Conservation (phyloP, 30 jellyfish, hydroid and myxozoan genomes). For the Clytia hemisphaerica region DNA sequence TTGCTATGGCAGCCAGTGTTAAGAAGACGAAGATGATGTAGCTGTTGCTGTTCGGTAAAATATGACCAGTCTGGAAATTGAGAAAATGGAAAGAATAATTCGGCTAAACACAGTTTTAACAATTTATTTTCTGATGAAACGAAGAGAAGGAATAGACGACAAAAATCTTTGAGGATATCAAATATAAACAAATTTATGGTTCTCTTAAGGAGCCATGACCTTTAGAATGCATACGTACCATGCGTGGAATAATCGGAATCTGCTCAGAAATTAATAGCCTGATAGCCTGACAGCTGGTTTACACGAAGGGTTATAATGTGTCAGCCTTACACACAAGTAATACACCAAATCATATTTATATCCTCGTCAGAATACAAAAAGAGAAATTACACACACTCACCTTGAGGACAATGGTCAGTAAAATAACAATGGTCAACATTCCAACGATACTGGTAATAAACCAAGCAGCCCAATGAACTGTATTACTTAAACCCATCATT, state of each 20-base stretch:
- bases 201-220: no score
- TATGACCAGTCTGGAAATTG: constrained; percentile 84
- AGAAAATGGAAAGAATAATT: background rate
- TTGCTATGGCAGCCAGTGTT: constrained; percentile 85
- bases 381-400: constrained; percentile 1
- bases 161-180: no score
- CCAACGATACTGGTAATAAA: constrained; percentile 77
- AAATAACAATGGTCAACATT: constrained; percentile 60
- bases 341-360: background rate
- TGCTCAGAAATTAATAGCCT: no score
- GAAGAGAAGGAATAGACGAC: no score
- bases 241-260: no score
- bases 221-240: no score
- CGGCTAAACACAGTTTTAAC: no score
- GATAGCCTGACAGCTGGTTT: no score
- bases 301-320: background rate
- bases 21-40: constrained; percentile 62
- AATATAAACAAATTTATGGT: no score
- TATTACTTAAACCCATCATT: constrained; percentile 95
- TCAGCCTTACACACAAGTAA: background rate
- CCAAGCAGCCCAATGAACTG: constrained; percentile 99
- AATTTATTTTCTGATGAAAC: no score
- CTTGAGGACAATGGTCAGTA: constrained; percentile 73
- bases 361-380: background rate
- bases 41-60: constrained; percentile 69